Conservation (phyloP, 92 coral and sea anemone species). For the Parazoanthus swiftii region DNA sequence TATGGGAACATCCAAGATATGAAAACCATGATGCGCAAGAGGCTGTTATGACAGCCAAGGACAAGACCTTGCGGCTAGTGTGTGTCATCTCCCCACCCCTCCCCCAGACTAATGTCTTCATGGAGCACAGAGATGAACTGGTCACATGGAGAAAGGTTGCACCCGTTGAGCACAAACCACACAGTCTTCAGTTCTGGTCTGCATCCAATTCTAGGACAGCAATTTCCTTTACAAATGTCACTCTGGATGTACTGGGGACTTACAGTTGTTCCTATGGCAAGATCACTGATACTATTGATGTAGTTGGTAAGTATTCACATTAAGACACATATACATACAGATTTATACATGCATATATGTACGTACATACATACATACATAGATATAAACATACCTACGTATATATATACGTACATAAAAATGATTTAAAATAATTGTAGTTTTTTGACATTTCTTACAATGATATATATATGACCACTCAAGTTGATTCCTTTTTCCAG, state of each 20-base stretch:
- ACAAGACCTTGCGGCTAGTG: conserved; percentile 60
- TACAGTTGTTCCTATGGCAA: conserved; percentile 79
- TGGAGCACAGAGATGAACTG: conserved; percentile 59
- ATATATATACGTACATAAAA: no score
- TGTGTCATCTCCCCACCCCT: conserved; percentile 85
- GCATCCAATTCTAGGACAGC: conserved; percentile 68
- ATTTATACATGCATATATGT: no score
- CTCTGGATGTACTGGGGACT: conserved; percentile 73
- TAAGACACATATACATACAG: no score
- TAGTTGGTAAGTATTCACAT: conserved; percentile 63
- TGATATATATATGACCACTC: not conserved
- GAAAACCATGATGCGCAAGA: conserved; percentile 65
- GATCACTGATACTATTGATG: conserved; percentile 60
- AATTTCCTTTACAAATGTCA: conserved; percentile 59
- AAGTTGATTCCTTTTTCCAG: not conserved
- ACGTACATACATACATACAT: no score
- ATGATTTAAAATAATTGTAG: no score
- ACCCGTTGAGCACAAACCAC: conserved; percentile 47
- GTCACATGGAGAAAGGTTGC: conserved; percentile 73
- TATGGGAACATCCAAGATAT: conserved; percentile 70
- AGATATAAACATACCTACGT: no score
- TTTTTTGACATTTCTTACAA: no score
- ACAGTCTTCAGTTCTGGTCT: conserved; percentile 75
- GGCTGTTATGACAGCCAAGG: conserved; percentile 51
- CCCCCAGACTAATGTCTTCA: conserved; percentile 56